Conservation (phyloP, 2,797 vertebrate genomes). For the Pogonophryne albipinna region DNA sequence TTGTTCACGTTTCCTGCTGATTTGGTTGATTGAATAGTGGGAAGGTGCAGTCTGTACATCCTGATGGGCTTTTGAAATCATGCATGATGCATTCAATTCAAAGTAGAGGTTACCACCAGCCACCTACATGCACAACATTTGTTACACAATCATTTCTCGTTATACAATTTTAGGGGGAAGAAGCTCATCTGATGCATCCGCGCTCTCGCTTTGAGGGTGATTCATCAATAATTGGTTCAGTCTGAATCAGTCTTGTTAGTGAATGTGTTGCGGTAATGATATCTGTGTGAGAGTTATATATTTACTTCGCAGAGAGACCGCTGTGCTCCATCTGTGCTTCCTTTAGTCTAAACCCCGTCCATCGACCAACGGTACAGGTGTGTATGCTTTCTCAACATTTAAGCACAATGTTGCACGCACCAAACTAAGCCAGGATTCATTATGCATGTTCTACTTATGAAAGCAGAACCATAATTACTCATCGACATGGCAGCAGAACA, state of each 20-base stretch:
- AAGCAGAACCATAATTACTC: constrained; percentile 62
- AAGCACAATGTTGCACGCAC: constrained; percentile 20
- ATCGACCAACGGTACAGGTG: constrained; percentile 18
- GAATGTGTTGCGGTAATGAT: neutral
- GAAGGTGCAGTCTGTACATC: constrained; percentile 9
- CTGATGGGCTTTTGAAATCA: constrained; percentile 42
- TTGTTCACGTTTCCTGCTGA: constrained; percentile 47
- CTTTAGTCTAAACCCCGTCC: constrained; percentile 6
- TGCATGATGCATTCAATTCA: constrained; percentile 22
- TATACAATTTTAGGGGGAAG: constrained; percentile 19
- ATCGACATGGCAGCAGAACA: constrained; percentile 58
- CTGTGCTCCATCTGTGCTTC: neutral
- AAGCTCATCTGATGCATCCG: constrained; percentile 24
- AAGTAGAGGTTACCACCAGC: constrained; percentile 17
- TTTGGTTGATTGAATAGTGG: constrained; percentile 38
- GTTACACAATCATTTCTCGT: constrained; percentile 5
- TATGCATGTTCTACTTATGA: constrained; percentile 51
- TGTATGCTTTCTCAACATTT: constrained; percentile 21
- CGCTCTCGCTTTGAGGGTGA: constrained; percentile 11
- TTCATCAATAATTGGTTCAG: constrained; percentile 29
- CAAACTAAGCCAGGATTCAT: constrained; percentile 53
- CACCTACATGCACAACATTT: constrained; percentile 4
- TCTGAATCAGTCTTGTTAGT: constrained; percentile 21
- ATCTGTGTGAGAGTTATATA: neutral
- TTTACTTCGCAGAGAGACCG: neutral